Evolutionary conservation across 2,797 vertebrate genomes (phyloP).

Genomic region (Oreonectes daqikongensis): DNA sequence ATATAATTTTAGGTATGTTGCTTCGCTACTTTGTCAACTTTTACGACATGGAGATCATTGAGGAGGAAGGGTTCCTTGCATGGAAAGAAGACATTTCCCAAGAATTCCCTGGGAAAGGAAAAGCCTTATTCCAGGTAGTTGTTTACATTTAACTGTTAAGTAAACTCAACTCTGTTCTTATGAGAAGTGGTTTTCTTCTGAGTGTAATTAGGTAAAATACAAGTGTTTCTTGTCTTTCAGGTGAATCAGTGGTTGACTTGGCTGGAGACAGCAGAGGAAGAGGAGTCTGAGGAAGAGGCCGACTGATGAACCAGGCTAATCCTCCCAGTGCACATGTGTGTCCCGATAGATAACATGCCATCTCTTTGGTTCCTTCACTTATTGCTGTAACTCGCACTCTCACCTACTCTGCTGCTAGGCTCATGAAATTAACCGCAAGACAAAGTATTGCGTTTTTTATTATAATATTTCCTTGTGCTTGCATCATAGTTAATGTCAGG

Average conservation of each 20-base stretch:
- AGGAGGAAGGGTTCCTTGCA: constrained; percentile 98
- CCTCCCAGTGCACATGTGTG: constrained; percentile 78
- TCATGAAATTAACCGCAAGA: constrained; percentile 40
- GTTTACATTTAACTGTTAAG: background rate
- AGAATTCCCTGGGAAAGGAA: constrained; percentile 99
- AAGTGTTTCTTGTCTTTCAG: constrained; percentile 63
- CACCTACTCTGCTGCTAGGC: constrained; percentile 82
- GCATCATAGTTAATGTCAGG: constrained; percentile 5
- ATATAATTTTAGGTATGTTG: constrained; percentile 86
- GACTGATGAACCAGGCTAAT: constrained; percentile 89
- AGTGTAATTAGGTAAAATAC: background rate
- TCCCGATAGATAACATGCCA: constrained; percentile 22
- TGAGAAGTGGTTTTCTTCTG: background rate
- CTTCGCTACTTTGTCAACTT: constrained; percentile 98
- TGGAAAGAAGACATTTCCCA: constrained; percentile 99
- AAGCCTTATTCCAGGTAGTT: constrained; percentile 97
- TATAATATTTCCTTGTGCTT: constrained; percentile 1
- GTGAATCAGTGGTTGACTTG: constrained; percentile 99
- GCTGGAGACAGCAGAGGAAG: constrained; percentile 98
- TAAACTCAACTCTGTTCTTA: background rate
- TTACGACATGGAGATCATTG: constrained; percentile 99
- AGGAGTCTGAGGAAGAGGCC: constrained; percentile 97
- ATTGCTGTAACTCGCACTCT: constrained; percentile 25
- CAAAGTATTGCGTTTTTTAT: constrained; percentile 4
- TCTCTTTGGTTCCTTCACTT: constrained; percentile 18